Evolutionary conservation across 1,140 invertebrate species (phyloP), one percentile per base, ranked within the genome.

Genomic region (Chelonus insularis): DNA sequence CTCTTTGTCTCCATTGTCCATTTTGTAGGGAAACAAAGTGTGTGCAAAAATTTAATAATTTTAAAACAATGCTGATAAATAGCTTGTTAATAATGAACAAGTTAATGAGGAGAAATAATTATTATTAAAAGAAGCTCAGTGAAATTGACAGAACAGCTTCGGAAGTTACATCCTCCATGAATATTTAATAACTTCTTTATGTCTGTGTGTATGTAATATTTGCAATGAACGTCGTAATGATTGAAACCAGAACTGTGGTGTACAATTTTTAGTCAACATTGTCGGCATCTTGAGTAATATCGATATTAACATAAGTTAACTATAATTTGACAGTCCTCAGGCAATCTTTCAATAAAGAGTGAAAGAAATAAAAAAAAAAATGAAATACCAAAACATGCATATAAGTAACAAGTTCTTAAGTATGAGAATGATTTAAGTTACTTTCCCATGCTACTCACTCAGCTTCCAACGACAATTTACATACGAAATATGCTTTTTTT

Each of bases 291-390:
- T 29, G 32, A n/a, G n/a, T 54, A 16, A 21, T 55, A 37, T 5
- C 60, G 52, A 63, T 67, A 72, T 68, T 69, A 71, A 62, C 63
- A 67, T 68, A 66, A 64, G 65, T 68, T 71, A 70, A 67, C 41
- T 68, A 66, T 71, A 70, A 71, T 73, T 73, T 66, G 57, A 68
- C 34, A 39, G 2, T 60, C 69, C 64, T 43, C 48, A 55, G 65
- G 69, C 66, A 37, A 64, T 64, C 37, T 34, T 62, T 62, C 34
- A 12, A 67, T 47, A 16, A 43, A 43, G 37, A 67, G 55, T 48
- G 54, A 48, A 14, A 47, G 20, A 51, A 25, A 34, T 51, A 16
- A 12, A 51, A 9, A 51, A 4, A 51, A 25, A 51, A 7, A 12
- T 34, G 16, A 52, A 18, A 29, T 14, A 39, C 4, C 7, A 29